Evolutionary conservation across 2,888 invertebrate species (phyloP).

Genomic region (Cataglyphis altisquamis): DNA sequence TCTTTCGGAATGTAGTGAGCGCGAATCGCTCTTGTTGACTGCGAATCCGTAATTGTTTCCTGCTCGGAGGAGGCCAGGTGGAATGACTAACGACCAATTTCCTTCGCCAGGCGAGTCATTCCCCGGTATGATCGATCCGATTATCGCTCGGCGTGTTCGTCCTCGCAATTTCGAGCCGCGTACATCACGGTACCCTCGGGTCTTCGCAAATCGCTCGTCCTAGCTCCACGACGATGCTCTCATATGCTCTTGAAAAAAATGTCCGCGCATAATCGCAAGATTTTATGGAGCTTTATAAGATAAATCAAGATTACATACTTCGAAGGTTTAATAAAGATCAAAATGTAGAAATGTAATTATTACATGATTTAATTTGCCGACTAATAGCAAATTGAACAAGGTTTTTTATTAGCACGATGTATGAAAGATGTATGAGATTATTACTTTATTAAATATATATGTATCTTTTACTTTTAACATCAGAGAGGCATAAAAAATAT

Average conservation of each 20-base stretch:
- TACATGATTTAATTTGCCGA: constrained; percentile 8
- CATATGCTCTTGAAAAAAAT: constrained; percentile 3
- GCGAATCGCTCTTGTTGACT: constrained; percentile 65
- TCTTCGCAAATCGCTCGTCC: constrained; percentile 33
- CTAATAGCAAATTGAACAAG: not conserved
- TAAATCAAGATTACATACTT: constrained; percentile 13
- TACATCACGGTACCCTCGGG: constrained; percentile 45
- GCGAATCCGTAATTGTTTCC: constrained; percentile 71
- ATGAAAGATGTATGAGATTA: not conserved
- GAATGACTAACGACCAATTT: constrained; percentile 76
- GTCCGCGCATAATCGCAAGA: not conserved
- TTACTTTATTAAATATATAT: not conserved
- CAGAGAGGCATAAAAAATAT: not conserved
- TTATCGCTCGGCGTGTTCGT: constrained; percentile 64
- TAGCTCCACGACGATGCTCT: not conserved
- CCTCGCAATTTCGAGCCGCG: constrained; percentile 57
- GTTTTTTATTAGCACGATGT: not conserved
- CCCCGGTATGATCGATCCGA: constrained; percentile 67
- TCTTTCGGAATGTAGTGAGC: constrained; percentile 38
- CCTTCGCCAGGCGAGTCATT: constrained; percentile 69
- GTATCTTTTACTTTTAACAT: not conserved
- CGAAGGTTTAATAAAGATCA: constrained; percentile 21
- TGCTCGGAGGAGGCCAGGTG: constrained; percentile 59
- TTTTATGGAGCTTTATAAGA: constrained; percentile 18
- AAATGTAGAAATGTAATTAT: not conserved